Evolutionary conservation across 2,797 vertebrate genomes (phyloP), one percentile per base, ranked within the genome.

Genomic region (Cyprinella venusta): DNA sequence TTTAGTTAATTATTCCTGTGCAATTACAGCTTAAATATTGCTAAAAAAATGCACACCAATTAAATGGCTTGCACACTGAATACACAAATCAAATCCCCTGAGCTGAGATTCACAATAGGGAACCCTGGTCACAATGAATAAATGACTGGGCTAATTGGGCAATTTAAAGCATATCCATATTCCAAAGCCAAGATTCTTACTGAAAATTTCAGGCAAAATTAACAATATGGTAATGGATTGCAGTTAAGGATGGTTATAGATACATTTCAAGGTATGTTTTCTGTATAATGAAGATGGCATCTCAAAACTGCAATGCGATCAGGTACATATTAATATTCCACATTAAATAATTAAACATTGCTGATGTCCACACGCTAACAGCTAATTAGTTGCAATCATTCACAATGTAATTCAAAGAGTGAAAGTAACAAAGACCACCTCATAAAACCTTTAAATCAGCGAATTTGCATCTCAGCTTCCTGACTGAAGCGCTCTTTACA

Each of bases 1-100:
- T 68, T 83, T 76, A 50, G 76, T 36, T 87, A 77, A 87, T 87
- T 83, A 78, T 77, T 61, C 61, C 42, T 65, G 68, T 45, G 61
- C 65, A 83, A 79, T 80, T 67, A 76, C 30, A 63, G 67, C 18
- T 72, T 79, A 74, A 54, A 83, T 68, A 68, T 69, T 70, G 67
- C 33, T 64, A 50, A 54, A 82, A 8, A 70, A 72, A 40, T 21
- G 64, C 33, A 77, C 65, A 52, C 42, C 54, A 56, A 76, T 75
- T 85, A 84, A 86, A 65, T 84, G 54, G 76, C 4, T 67, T 15
- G 6, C 65, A 67, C 42, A 48, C 50, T 40, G 19, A 82, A 82
- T 56, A 59, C 84, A 38, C 45, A 70, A 81, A 86, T 81, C 36
- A 54, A 85, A 52, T 59, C 18, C 70, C 45, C 56, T 1, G 33